Evolutionary conservation across 2,797 vertebrate species (phyloP).

Genomic region (Champsocephalus gunnari): DNA sequence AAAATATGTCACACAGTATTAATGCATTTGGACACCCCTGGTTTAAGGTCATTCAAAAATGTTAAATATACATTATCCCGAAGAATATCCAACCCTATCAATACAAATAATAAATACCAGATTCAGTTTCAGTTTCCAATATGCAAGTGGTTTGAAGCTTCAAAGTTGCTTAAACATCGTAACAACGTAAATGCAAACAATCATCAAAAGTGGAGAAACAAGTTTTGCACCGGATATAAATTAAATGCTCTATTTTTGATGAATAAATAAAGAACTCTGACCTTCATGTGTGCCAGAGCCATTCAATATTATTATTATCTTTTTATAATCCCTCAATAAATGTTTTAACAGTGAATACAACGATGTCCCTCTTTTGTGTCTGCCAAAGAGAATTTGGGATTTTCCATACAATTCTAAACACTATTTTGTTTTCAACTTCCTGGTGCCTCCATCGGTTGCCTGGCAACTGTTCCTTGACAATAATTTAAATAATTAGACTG

Average conservation of each 20-base stretch:
- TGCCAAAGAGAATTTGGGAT: not conserved
- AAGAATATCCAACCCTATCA: not conserved
- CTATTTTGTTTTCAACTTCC: not conserved
- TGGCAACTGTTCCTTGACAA: constrained; percentile 1
- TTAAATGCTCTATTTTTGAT: not conserved
- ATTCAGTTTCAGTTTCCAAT: not conserved
- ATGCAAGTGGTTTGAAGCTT: too few species aligned
- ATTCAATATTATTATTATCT: not conserved
- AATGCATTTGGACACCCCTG: too few species aligned
- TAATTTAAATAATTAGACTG: not conserved
- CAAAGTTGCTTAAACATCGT: not conserved
- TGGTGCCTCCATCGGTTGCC: not conserved
- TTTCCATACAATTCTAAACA: not conserved
- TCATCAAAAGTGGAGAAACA: not conserved
- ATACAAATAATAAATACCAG: not conserved
- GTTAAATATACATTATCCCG: not conserved
- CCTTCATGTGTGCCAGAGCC: not conserved
- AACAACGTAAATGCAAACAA: not conserved
- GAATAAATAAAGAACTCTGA: too few species aligned
- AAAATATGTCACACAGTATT: too few species aligned
- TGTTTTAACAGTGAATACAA: not conserved
- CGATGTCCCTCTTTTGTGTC: not conserved
- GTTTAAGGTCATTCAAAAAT: too few species aligned
- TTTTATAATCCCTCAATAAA: not conserved
- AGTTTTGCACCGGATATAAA: not conserved